These are phyloP conservation scores for Calliphora vicina DNA, from an alignment of 1,140 invertebrate species.

Conservation along the genomic window DNA sequence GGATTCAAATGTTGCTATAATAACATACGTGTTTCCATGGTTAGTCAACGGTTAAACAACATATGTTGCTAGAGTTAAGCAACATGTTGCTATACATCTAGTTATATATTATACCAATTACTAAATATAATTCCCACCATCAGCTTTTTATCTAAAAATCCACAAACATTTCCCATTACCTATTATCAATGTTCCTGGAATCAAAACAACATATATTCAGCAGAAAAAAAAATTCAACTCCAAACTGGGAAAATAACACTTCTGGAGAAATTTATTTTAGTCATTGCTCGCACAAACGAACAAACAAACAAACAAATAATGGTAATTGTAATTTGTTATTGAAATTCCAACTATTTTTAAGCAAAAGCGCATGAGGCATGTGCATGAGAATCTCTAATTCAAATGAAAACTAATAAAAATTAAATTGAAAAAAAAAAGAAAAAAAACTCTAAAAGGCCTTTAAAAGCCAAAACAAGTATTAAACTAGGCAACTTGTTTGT, in stretches of 20 bases:
- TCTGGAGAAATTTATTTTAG: background rate
- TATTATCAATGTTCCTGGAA: background rate
- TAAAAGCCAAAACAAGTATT: background rate
- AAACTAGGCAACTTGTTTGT: background rate
- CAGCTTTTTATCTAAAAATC: background rate
- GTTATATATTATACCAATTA: too few relatives aligned
- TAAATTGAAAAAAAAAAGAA: background rate
- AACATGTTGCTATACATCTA: too few relatives aligned
- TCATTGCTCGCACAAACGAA: background rate
- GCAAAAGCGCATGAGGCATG: background rate
- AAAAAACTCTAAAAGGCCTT: background rate
- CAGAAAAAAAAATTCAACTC: too few relatives aligned
- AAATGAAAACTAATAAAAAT: background rate
- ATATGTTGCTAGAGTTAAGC: too few relatives aligned
- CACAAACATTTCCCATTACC: background rate
- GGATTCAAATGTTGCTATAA: too few relatives aligned
- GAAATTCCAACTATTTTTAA: background rate
- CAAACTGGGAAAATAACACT: background rate
- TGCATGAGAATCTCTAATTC: constrained; percentile 6
- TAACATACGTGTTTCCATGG: too few relatives aligned
- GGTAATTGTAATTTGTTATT: background rate
- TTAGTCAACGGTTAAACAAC: too few relatives aligned
- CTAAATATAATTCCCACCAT: too few relatives aligned
- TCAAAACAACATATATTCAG: background rate
- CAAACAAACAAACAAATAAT: too few relatives aligned